phyloP scores from a whole-genome alignment of 2,888 invertebrate species.

The Phortica magna region DNA sequence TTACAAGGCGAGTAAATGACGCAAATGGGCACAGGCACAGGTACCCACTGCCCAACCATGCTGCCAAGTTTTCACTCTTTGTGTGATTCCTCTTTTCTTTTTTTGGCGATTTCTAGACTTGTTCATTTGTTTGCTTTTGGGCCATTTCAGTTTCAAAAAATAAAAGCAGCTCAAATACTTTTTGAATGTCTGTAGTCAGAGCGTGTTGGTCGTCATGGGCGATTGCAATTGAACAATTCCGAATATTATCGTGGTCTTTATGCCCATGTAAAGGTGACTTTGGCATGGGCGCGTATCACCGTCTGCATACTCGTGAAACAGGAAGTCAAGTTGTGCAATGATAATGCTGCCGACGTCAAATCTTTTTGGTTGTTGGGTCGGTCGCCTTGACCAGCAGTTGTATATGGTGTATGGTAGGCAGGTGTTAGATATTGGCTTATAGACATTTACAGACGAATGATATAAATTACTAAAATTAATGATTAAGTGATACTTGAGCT shows the following conservation, averaged over 20 bases:
- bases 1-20: conserved; percentile 6
- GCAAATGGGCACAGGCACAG: conserved; percentile 9
- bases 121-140: conserved; percentile 10
- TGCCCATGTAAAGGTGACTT: not conserved
- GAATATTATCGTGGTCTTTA: not conserved
- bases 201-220: not conserved
- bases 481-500: too few relatives aligned
- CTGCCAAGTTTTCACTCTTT: not conserved
- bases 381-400: not conserved
- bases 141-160: not conserved
- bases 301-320: not conserved
- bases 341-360: not conserved
- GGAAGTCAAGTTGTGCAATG: not conserved
- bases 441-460: not conserved
- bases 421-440: not conserved
- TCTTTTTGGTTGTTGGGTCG: not conserved
- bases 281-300: not conserved
- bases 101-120: conserved; percentile 24
- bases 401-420: not conserved
- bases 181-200: not conserved
- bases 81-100: not conserved
- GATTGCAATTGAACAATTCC: conserved; percentile 7
- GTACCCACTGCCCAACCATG: conserved; percentile 2
- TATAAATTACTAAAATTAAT: not conserved
- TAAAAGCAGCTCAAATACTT: not conserved